phyloP scores from a whole-genome alignment of 1,140 invertebrate genomes.

The Drosophila tropicalis region DNA sequence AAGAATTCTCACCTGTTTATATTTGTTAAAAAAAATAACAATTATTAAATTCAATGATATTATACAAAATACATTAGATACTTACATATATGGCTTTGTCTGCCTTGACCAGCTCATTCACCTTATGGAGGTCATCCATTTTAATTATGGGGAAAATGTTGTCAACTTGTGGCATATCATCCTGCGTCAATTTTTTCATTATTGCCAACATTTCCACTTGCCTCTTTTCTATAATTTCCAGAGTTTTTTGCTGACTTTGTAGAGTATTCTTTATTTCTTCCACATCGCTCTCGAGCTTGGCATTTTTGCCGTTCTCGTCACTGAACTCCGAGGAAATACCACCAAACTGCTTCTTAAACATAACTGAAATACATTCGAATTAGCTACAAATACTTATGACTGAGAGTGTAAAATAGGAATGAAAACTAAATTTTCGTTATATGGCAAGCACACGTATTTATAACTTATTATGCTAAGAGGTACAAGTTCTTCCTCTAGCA shows the following conservation, averaged over 20 bases:
- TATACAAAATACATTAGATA: slow-evolving; percentile 1
- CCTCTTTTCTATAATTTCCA: not conserved
- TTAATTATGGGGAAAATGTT: slow-evolving; percentile 10
- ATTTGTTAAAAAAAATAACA: not conserved
- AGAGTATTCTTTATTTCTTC: too few species aligned
- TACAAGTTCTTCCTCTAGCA: slow-evolving; percentile 13
- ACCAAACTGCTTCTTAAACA: slow-evolving; percentile 11
- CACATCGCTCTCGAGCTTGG: not conserved
- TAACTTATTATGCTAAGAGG: slow-evolving; percentile 19
- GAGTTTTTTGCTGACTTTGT: not conserved
- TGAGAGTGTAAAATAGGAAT: slow-evolving; percentile 13
- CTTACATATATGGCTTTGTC: slow-evolving; percentile 11
- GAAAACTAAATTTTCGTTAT: slow-evolving; percentile 24
- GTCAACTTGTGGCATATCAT: slow-evolving; percentile 1
- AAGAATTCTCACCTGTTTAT: not conserved
- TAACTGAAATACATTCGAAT: not conserved
- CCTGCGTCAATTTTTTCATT: slow-evolving; percentile 6
- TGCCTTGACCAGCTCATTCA: slow-evolving; percentile 6
- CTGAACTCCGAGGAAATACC: slow-evolving; percentile 4
- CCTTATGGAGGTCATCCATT: not conserved
- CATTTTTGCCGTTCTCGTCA: not conserved
- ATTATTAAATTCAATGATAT: not conserved
- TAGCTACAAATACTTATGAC: slow-evolving; percentile 4
- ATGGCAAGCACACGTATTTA: slow-evolving; percentile 20
- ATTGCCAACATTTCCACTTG: slow-evolving; percentile 13